Base-by-base conservation (phyloP, 1,140 invertebrate species). In the Drosophila suzukii region DNA sequence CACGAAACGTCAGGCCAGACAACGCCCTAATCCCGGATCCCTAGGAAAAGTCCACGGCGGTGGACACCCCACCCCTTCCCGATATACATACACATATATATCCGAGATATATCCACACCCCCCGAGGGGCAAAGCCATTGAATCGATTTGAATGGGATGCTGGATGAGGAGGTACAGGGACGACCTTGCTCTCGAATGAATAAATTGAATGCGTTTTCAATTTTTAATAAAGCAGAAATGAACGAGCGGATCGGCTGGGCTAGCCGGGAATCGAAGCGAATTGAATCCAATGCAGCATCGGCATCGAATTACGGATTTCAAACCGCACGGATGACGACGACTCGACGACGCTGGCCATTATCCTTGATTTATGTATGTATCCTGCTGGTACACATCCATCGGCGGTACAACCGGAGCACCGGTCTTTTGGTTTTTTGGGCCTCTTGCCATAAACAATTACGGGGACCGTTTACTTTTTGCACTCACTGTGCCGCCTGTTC, bases 181-280 rank as follows among this genome's bases (percentile, higher is more conserved):
- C 75, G 83, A 88, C 83, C 83, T 88, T 88, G 83, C 67, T 86
- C 59, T 57, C 82, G 56, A 70, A 75, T 89, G 83, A 80, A 88
- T 88, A 89, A 88, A 88, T 88, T 88, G 83, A 88, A 88, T 88
- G 84, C 84, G 84, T 88, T 88, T 88, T 88, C 84, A 89, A 88
- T 86, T 88, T 88, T 88, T 88, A 84, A 89, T 89, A 88, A 88
- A 89, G 75, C 62, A 68, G 75, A 75, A 78, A 67, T 59, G 65
- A 80, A 78, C 81, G 66, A 36, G 38, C 55, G 67, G 72, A 24
- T 49, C 24, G 49, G n/a, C 27, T 34, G 3, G 30, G 39, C n/a
- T 41, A 41, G n/a, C 43, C 43, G 43, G 43, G 43, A 46, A 46
- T 46, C 17, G 43, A 46, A 77, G 36, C 32, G 10, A 58, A 75